Conservation (phyloP, 2,888 invertebrate species). For the Dicycla oo region DNA sequence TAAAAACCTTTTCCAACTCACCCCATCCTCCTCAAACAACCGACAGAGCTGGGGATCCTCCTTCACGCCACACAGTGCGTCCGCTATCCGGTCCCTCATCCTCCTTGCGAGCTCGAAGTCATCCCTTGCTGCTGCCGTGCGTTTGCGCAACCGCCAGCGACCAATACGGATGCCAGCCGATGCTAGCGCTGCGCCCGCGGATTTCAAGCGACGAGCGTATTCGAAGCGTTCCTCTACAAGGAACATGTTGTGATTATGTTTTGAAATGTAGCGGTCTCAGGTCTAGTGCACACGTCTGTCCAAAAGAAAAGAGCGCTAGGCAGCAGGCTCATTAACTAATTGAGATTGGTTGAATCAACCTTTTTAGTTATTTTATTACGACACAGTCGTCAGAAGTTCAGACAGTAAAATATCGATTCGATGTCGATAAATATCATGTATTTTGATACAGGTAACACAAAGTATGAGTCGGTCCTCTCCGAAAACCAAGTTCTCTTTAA, state of each 20-base stretch:
- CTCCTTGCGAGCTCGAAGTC: slow-evolving; percentile 97
- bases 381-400: too few species aligned
- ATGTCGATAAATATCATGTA: too few species aligned
- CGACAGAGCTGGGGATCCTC: slow-evolving; percentile 93
- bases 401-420: too few species aligned
- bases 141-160: slow-evolving; percentile 97
- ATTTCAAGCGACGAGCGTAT: slow-evolving; percentile 97
- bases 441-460: too few species aligned
- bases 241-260: background rate
- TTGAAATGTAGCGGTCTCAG: background rate
- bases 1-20: slow-evolving; percentile 75
- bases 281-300: background rate
- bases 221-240: slow-evolving; percentile 96
- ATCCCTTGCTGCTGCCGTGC: slow-evolving; percentile 97
- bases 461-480: too few species aligned
- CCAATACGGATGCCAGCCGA: slow-evolving; percentile 97
- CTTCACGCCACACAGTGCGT: slow-evolving; percentile 94
- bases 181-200: slow-evolving; percentile 95
- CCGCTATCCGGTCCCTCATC: slow-evolving; percentile 97
- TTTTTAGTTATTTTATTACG: too few species aligned
- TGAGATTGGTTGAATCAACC: too few species aligned
- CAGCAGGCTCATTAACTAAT: too few species aligned
- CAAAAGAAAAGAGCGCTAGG: too few species aligned
- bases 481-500: too few species aligned
- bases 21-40: slow-evolving; percentile 95